Percentiles rank a stretch among this genome's conserved stretches.
Evolutionary conservation across 2,797 vertebrate genomes (phyloP).

Genomic region (Gymnopithys bicolor): DNA sequence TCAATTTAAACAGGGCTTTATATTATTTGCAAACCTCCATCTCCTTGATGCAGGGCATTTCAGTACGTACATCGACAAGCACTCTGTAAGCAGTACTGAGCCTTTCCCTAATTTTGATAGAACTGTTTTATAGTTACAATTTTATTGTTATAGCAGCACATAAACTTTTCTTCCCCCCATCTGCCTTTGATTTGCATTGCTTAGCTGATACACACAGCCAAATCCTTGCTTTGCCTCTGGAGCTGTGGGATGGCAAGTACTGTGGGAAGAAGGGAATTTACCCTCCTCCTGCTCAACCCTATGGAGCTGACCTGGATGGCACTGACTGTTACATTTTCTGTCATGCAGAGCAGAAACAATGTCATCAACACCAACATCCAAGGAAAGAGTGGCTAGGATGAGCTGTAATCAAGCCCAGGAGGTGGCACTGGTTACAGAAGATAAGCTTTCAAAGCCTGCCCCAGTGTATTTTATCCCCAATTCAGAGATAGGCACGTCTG

Average conservation of each 20-base stretch:
- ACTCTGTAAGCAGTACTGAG: not conserved
- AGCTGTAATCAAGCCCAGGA: not conserved
- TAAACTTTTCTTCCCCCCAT: not conserved
- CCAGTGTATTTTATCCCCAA: not conserved
- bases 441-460: slow-evolving; percentile 18
- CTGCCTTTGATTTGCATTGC: slow-evolving; percentile 21
- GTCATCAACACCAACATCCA: not conserved
- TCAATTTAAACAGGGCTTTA: not conserved
- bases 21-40: not conserved
- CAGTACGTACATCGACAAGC: not conserved
- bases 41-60: not conserved
- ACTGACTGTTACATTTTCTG: not conserved
- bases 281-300: not conserved
- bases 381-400: not conserved
- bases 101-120: not conserved
- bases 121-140: not conserved
- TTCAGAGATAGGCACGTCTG: not conserved
- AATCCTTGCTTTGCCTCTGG: not conserved
- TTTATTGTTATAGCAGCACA: slow-evolving; percentile 13
- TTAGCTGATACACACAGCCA: not conserved
- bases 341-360: not conserved
- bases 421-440: not conserved
- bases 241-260: not conserved
- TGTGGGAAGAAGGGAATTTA: not conserved
- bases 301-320: rapidly evolving